Conservation (phyloP, 2,797 vertebrate genomes). For the Catharus ustulatus region DNA sequence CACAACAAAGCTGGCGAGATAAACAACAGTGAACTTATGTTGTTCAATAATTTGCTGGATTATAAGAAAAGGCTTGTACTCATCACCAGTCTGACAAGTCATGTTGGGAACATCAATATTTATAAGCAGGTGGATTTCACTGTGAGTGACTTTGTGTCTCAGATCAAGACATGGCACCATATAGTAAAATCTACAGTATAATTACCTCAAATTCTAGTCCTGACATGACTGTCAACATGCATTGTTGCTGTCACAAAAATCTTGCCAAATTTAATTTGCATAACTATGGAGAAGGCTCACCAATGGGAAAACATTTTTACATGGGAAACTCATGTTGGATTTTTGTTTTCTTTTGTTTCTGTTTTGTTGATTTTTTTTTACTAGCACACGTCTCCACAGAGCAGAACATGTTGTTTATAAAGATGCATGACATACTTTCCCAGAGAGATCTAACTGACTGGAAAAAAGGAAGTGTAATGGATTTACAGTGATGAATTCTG, state of each 20-base stretch:
- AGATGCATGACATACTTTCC: constrained; percentile 27
- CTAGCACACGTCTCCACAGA: background rate
- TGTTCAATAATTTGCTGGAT: constrained; percentile 63
- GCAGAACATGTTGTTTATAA: constrained; percentile 37
- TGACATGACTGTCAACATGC: constrained; percentile 35
- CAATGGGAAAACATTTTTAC: constrained; percentile 16
- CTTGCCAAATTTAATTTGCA: constrained; percentile 50
- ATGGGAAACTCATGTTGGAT: background rate
- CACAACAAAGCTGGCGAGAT: constrained; percentile 53
- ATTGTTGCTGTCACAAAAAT: constrained; percentile 41
- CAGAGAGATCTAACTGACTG: constrained; percentile 48
- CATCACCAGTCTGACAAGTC: constrained; percentile 61
- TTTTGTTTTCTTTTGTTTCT: constrained; percentile 13
- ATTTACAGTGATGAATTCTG: constrained; percentile 6
- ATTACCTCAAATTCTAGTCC: constrained; percentile 40
- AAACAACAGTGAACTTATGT: constrained; percentile 54
- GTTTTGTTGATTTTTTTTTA: background rate
- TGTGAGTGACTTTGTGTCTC: constrained; percentile 50
- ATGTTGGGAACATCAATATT: constrained; percentile 66
- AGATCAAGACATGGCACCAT: constrained; percentile 46
- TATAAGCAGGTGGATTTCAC: constrained; percentile 61
- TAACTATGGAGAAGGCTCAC: constrained; percentile 16
- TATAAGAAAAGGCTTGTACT: constrained; percentile 58
- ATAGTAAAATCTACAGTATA: constrained; percentile 47
- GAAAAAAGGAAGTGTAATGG: constrained; percentile 31